Base-by-base conservation (phyloP, 2,113 vertebrate genomes). In the Cnemophilus loriae region DNA sequence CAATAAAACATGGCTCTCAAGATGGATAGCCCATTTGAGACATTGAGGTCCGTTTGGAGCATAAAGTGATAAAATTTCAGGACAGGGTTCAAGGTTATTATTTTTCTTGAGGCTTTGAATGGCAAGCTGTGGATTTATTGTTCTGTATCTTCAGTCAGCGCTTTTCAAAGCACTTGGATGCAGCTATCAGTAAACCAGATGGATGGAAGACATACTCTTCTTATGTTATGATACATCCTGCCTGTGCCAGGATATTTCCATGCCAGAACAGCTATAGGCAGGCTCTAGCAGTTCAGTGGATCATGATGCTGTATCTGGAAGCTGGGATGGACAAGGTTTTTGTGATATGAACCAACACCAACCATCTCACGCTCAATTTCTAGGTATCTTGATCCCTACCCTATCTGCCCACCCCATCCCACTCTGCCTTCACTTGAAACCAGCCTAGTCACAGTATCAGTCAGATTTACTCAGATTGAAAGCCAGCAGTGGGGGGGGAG, bases 41-140 rank as follows among this genome's bases (percentile, higher is more conserved):
- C 74, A 79, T 1, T 16, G 13, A 76, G 85, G 73, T 63, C 69
- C 77, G 26, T 84, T 87, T 70, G 70, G 69, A 91, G 32, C 73
- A 55, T 44, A 55, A 89, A 95, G 69, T 64, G 91, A 91, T 85
- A 60, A 49, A 92, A 87, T 44, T 92, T 60, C 44, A 75, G 91
- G 84, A 81, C 80, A 68, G 44, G 47, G 30, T 60, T 71, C 73
- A 81, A 57, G 69, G 56, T 92, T 95, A 76, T 92, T 92, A 60
- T 92, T 89, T 95, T 91, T 76, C 65, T 69, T 64, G 84, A 89
- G 87, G 73, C 61, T 94, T 81, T 92, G 87, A 89, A 46, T 76
- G 69, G 47, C 69, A 91, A 49, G 42, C 37, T 5, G 13, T 50
- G 49, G 77, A 92, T 89, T 94, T 95, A 82, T 49, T 74, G 75